phyloP scores from a whole-genome alignment of 2,797 vertebrate species.

The Amazona finschi region DNA sequence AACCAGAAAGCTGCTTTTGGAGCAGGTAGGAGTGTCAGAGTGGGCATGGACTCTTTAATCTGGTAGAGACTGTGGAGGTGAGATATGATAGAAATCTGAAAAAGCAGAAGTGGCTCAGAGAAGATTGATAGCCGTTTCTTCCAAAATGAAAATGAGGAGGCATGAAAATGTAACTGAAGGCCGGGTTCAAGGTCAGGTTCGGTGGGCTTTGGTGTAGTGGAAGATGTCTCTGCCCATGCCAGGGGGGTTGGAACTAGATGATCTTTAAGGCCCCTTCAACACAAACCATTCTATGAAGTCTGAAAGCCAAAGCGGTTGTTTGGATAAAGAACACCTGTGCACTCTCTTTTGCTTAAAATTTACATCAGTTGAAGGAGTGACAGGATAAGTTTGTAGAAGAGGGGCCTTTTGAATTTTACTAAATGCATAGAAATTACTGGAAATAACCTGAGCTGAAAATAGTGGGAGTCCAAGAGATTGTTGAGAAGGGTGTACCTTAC shows the following conservation, averaged over 20 bases:
- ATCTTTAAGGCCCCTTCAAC: background rate
- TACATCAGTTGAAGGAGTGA: background rate
- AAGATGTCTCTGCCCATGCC: background rate
- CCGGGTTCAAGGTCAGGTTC: background rate
- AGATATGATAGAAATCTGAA: background rate
- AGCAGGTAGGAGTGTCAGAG: background rate
- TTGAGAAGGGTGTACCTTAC: background rate
- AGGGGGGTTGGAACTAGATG: background rate
- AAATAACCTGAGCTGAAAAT: background rate
- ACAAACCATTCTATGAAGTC: background rate
- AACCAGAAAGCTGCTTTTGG: background rate
- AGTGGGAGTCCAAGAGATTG: background rate
- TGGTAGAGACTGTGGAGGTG: background rate
- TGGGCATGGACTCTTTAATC: background rate
- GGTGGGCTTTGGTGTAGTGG: background rate
- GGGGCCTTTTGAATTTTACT: background rate
- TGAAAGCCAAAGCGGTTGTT: background rate
- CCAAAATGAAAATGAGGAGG: background rate
- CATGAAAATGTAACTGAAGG: background rate
- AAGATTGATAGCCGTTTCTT: background rate
- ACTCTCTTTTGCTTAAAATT: background rate
- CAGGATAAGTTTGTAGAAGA: background rate
- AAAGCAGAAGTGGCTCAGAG: background rate
- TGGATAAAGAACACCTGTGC: background rate
- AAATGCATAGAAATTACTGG: background rate